Evolutionary conservation across 2,797 vertebrate species (phyloP).

Genomic region (Myotis pilosus): DNA sequence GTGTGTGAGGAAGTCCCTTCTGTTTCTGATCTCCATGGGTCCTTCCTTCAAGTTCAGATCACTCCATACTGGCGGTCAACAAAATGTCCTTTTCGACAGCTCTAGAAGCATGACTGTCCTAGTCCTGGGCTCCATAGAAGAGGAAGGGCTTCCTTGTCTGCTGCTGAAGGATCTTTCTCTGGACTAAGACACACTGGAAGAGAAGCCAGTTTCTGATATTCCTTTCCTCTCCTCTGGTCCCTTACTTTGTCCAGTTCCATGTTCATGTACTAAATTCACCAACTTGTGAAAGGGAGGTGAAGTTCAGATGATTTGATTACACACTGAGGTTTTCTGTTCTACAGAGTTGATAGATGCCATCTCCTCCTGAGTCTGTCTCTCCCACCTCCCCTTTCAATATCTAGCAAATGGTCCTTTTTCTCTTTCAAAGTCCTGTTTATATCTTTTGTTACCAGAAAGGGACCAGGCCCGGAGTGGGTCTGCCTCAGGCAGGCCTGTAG

Average conservation of each 20-base stretch:
- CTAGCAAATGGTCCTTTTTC: neutral
- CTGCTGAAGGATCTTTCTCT: neutral
- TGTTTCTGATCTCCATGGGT: neutral
- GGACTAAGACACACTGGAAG: neutral
- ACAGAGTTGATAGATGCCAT: neutral
- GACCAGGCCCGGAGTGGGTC: neutral
- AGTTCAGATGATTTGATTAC: neutral
- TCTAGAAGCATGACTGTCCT: neutral
- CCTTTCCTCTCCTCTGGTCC: neutral
- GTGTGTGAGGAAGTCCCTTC: neutral
- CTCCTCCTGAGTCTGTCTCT: neutral
- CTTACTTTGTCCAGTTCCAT: neutral
- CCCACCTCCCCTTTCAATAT: neutral
- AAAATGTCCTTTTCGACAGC: neutral
- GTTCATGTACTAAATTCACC: neutral
- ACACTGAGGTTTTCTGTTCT: neutral
- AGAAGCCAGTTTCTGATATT: neutral
- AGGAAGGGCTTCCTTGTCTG: neutral
- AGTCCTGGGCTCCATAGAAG: neutral
- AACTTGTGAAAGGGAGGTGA: neutral
- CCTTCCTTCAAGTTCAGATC: neutral
- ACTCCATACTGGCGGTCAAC: neutral
- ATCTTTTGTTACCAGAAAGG: neutral
- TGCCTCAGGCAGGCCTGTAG: neutral
- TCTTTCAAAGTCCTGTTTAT: neutral